Evolutionary conservation across 2,797 vertebrate species (phyloP).

Genomic region (Yasuhikotakia modesta): DNA sequence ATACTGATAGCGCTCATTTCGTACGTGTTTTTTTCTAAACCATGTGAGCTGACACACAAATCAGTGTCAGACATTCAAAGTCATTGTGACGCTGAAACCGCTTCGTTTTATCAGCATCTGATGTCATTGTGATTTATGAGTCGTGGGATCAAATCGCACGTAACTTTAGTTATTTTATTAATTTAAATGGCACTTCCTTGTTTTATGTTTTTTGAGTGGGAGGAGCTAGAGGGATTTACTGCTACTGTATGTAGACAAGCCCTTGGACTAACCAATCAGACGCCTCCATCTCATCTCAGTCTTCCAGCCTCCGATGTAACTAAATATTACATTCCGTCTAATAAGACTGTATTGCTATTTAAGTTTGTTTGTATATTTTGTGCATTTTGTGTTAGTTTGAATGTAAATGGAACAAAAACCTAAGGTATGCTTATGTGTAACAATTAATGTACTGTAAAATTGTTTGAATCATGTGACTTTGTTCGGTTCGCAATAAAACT

Average conservation of each 20-base stretch:
- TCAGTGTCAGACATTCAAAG: constrained; percentile 20
- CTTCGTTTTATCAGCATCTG: constrained; percentile 69
- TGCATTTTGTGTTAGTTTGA: constrained; percentile 89
- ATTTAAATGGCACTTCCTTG: constrained; percentile 53
- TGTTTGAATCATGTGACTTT: constrained; percentile 87
- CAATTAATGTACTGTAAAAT: constrained; percentile 95
- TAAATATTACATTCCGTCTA: constrained; percentile 86
- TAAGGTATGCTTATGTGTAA: constrained; percentile 88
- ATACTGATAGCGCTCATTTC: constrained; percentile 13
- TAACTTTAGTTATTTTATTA: constrained; percentile 1
- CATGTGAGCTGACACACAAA: constrained; percentile 44
- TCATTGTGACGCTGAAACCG: constrained; percentile 29
- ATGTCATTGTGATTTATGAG: constrained; percentile 83
- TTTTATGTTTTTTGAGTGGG: constrained; percentile 73
- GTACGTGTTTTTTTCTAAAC: constrained; percentile 35
- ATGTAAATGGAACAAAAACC: constrained; percentile 92
- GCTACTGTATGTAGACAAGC: constrained; percentile 84
- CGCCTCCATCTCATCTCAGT: constrained; percentile 79
- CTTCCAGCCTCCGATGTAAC: constrained; percentile 74
- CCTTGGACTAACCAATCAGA: constrained; percentile 78
- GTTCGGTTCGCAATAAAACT: constrained; percentile 95
- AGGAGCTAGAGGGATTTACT: constrained; percentile 85
- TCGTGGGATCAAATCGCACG: constrained; percentile 36
- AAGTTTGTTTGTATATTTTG: constrained; percentile 91
- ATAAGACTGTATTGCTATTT: constrained; percentile 91